Conservation (phyloP, 53 echinoderm and acorn worm genomes). For the Paelopatides confundens region DNA sequence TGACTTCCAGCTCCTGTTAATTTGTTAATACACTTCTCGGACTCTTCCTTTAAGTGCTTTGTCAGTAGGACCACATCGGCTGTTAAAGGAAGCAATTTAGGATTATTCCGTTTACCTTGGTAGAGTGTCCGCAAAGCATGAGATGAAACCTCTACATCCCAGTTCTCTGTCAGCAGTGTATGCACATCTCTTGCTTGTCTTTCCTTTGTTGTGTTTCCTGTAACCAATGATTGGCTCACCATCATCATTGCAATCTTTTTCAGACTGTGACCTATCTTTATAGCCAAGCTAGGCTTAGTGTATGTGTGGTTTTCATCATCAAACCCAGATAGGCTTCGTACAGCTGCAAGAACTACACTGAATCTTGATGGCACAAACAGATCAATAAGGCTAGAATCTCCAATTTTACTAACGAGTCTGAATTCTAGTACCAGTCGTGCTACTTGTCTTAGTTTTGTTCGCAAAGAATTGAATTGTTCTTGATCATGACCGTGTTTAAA, state of each 20-base stretch:
- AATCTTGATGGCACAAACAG: conserved; percentile 56
- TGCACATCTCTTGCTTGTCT: conserved; percentile 55
- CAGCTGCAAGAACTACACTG: conserved; percentile 52
- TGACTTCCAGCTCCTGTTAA: not conserved
- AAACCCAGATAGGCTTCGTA: conserved; percentile 66
- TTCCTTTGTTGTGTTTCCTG: conserved; percentile 50
- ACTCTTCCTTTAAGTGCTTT: conserved; percentile 45
- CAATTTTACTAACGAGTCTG: conserved; percentile 30
- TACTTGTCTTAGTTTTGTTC: conserved; percentile 62
- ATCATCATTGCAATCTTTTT: conserved; percentile 68
- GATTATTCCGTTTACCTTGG: conserved; percentile 66
- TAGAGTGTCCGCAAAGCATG: conserved; percentile 72
- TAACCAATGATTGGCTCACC: conserved; percentile 64
- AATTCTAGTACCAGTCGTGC: conserved; percentile 54
- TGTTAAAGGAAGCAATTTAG: conserved; percentile 67
- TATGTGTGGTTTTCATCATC: conserved; percentile 61
- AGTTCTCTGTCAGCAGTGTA: conserved; percentile 61
- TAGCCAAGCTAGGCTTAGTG: conserved; percentile 63
- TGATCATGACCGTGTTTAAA: conserved; percentile 61
- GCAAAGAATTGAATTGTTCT: conserved; percentile 28
- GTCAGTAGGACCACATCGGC: conserved; percentile 62
- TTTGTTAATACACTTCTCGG: conserved; percentile 16
- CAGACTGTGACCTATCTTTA: conserved; percentile 67
- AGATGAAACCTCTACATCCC: conserved; percentile 69
- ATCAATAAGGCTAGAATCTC: conserved; percentile 43